phyloP scores from a whole-genome alignment of 2,113 vertebrate species.

The Echinops telfairi region DNA sequence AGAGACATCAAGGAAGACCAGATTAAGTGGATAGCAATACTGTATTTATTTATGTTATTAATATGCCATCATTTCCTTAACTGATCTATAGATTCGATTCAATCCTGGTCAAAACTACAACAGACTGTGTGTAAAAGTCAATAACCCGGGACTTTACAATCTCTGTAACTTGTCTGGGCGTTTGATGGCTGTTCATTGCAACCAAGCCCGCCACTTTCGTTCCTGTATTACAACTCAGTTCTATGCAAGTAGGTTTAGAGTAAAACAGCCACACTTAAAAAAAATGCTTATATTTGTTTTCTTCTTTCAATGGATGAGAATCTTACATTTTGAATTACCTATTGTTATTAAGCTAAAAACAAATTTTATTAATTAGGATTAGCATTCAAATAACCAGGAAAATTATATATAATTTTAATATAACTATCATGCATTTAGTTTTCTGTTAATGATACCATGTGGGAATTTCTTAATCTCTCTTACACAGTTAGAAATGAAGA shows the following conservation, averaged over 20 bases:
- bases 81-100: neutral
- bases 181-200: too few relatives aligned
- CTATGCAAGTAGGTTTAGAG: too few relatives aligned
- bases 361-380: constrained; percentile 36
- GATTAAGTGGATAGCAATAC: neutral
- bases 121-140: neutral
- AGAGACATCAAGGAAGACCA: neutral
- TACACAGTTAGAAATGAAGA: constrained; percentile 6
- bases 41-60: neutral
- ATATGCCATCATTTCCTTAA: neutral
- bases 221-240: too few relatives aligned
- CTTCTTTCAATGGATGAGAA: constrained; percentile 16
- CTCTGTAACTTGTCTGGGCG: too few relatives aligned
- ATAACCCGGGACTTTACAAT: neutral
- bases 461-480: constrained; percentile 10
- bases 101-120: neutral
- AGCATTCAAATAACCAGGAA: neutral
- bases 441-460: constrained; percentile 1
- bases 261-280: neutral
- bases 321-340: constrained; percentile 45
- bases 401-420: constrained; percentile 23
- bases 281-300: neutral
- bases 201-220: too few relatives aligned
- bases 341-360: neutral
- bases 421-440: neutral